phyloP scores from a whole-genome alignment of 2,888 invertebrate genomes.

The Drosophila sordidapex region DNA sequence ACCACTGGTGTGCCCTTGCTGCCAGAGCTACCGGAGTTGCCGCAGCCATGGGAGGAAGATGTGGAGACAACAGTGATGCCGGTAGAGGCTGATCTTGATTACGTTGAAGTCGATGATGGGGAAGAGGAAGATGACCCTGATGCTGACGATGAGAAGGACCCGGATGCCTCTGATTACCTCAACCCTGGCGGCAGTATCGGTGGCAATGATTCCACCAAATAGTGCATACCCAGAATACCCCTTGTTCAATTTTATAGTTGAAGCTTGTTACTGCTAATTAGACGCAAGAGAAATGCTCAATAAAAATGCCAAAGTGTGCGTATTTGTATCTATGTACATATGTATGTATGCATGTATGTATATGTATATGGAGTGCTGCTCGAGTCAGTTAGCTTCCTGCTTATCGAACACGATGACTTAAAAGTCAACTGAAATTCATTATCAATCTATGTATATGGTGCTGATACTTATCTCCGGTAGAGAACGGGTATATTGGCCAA shows the following conservation, averaged over 20 bases:
- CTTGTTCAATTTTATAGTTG: background rate
- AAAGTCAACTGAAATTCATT: conserved; percentile 2
- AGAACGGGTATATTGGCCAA: background rate
- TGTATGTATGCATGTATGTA: background rate
- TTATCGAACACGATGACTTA: background rate
- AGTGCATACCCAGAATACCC: background rate
- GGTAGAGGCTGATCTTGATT: background rate
- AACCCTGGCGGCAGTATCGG: conserved; percentile 30
- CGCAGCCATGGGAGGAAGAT: background rate
- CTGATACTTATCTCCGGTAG: background rate
- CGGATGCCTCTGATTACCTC: background rate
- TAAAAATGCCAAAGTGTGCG: background rate
- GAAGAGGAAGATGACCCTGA: background rate
- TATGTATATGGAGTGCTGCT: background rate
- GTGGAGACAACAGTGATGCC: background rate
- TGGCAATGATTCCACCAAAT: conserved; percentile 18
- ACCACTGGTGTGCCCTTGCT: conserved; percentile 14
- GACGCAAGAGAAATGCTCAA: background rate
- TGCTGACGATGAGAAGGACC: background rate
- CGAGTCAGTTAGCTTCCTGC: background rate
- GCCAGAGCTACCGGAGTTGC: background rate
- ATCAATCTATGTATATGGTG: background rate
- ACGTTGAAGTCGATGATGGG: background rate
- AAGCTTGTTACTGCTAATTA: background rate
- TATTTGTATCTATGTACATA: background rate